Evolutionary conservation across 2,113 vertebrate species (phyloP).

Genomic region (Dicrurus megarhynchus): DNA sequence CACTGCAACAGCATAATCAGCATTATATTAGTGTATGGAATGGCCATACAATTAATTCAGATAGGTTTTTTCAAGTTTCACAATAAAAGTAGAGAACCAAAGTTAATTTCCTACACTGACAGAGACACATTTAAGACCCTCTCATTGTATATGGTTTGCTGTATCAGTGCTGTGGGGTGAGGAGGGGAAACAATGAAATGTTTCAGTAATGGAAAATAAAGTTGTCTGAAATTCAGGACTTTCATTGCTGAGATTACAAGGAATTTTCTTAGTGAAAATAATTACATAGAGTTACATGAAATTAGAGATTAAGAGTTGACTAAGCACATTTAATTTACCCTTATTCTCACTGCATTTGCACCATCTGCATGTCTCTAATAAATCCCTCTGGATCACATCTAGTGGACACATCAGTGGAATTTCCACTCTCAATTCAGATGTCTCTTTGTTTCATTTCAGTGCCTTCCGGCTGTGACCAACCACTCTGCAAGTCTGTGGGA

Average conservation of each 20-base stretch:
- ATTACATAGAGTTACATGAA: neutral
- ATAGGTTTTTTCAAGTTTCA: neutral
- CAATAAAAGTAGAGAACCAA: neutral
- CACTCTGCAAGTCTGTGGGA: accelerated
- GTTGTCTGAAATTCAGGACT: neutral
- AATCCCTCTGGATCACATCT: neutral
- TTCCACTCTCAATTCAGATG: neutral
- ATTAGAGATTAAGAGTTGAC: neutral
- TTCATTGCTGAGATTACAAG: neutral
- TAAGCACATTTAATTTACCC: neutral
- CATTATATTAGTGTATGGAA: neutral
- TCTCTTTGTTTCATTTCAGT: neutral
- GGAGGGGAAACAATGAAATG: neutral
- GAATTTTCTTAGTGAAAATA: neutral
- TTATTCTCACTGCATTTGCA: neutral
- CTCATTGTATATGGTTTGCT: neutral
- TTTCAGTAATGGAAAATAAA: neutral
- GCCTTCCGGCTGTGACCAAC: neutral
- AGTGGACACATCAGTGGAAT: neutral
- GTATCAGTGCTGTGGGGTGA: neutral
- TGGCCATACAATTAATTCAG: neutral
- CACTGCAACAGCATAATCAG: constrained; percentile 10
- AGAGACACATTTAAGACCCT: neutral
- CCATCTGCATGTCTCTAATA: neutral
- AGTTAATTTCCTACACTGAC: neutral